These are phyloP conservation scores for Plecturocebus donacophilus DNA, from an alignment of 2,113 vertebrate genomes.

Conservation along the genomic window DNA sequence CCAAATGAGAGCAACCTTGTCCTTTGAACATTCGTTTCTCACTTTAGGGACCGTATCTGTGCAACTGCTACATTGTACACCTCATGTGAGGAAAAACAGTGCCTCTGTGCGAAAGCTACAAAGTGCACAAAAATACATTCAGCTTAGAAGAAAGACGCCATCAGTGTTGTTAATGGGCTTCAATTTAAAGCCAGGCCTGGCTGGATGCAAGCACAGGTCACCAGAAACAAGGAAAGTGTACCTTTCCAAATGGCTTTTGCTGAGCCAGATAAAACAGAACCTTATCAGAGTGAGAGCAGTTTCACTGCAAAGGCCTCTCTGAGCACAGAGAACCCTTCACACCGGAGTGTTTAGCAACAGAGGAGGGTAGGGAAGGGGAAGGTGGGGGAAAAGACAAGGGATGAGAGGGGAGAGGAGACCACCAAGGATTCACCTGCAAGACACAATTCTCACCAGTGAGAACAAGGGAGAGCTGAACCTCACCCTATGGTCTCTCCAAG, in stretches of 20 bases:
- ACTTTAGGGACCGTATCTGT: rapidly evolving
- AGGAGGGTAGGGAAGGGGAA: no score
- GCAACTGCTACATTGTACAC: neutral
- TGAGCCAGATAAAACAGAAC: neutral
- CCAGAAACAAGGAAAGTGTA: neutral
- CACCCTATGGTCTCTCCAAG: no score
- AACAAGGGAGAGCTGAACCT: neutral
- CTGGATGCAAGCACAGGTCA: neutral
- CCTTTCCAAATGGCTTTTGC: neutral
- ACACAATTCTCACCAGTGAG: neutral
- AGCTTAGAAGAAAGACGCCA: neutral
- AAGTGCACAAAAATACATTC: no score
- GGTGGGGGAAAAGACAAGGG: no score
- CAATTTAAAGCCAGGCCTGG: neutral
- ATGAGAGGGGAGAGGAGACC: neutral
- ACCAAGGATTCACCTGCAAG: neutral
- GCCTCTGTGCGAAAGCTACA: no score
- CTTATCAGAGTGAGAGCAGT: neutral
- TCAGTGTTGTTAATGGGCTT: neutral
- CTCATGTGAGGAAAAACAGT: neutral
- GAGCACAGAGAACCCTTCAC: neutral
- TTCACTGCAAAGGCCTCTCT: rapidly evolving
- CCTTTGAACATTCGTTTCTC: neutral
- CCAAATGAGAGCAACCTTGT: neutral
- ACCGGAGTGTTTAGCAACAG: neutral